These are phyloP conservation scores for Nomada goodeniana DNA, from an alignment of 2,888 invertebrate species.

Conservation along the genomic window DNA sequence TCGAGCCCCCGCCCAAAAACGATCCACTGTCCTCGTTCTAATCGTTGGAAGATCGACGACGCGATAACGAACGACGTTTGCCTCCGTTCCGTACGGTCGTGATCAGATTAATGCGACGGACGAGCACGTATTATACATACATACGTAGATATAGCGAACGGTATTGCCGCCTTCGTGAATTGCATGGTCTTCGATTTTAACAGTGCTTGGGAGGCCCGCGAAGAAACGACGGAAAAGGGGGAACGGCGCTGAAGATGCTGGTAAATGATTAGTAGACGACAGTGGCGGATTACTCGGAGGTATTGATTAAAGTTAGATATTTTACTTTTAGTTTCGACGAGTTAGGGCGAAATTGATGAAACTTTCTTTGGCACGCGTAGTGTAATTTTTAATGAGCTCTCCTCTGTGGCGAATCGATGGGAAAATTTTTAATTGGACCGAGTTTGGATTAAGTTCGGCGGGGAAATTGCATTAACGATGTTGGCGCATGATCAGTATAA, in stretches of 20 bases:
- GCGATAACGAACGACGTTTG: slow-evolving; percentile 9
- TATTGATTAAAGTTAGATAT: no score
- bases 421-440: no score
- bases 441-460: neutral
- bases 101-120: neutral
- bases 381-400: no score
- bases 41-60: slow-evolving; percentile 1
- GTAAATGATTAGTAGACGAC: no score
- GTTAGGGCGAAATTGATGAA: no score
- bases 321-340: no score
- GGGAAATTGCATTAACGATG: neutral
- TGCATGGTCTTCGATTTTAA: slow-evolving; percentile 3
- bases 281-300: no score
- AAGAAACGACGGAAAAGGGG: neutral
- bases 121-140: neutral
- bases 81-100: slow-evolving; percentile 1
- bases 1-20: neutral
- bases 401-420: no score
- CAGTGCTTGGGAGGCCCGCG: neutral
- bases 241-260: neutral
- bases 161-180: slow-evolving; percentile 11
- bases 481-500: neutral
- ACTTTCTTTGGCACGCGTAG: no score
- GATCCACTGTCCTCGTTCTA: neutral
- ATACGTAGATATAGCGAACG: neutral